Evolutionary conservation across 2,113 vertebrate genomes (phyloP), one percentile per base, ranked within the genome.

Genomic region (Forbesichthys agassizii): DNA sequence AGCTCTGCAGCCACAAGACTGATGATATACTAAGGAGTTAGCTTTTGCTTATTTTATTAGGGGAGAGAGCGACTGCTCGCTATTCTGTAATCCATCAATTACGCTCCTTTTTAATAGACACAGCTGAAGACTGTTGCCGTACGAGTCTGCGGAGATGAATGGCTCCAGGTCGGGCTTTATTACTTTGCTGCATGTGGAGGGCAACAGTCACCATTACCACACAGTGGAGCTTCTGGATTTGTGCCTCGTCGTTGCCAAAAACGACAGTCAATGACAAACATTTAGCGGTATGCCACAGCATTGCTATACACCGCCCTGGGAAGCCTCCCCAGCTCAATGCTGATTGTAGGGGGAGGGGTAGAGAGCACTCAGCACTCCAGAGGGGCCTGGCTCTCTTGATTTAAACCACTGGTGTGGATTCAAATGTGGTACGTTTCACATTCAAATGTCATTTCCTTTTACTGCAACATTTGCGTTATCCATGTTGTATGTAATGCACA

Each of bases 21-120:
- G 89, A 90, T 86, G 88, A 89, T 77, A 72, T 75, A 77, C 81
- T 84, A 70, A 85, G 71, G 67, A 77, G 60, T 72, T 79, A 58
- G 3, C 77, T 85, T 67, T 78, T 73, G 68, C 64, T 69, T 66
- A 66, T 80, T 82, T 81, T 79, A 79, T 80, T 74, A 61, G 36
- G 11, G 48, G 36, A 53, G 33, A 69, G 64, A 75, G 73, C 67
- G 66, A 61, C 64, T 64, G 68, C 53, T 68, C 55, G 4, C 66
- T 55, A 68, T 66, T 27, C 27, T 27, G 47, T 68, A 76, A 84
- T 79, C 69, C 81, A 88, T 89, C 82, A 85, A 63, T 73, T 80
- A 77, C 51, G 73, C 70, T 75, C 53, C 47, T 74, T 63, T 42
- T 74, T 83, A 79, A 86, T 72, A 73, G 77, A 84, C 73, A 65